These are phyloP conservation scores for Emydocephalus ijimae DNA, from an alignment of 2,113 vertebrate genomes.

Conservation along the genomic window DNA sequence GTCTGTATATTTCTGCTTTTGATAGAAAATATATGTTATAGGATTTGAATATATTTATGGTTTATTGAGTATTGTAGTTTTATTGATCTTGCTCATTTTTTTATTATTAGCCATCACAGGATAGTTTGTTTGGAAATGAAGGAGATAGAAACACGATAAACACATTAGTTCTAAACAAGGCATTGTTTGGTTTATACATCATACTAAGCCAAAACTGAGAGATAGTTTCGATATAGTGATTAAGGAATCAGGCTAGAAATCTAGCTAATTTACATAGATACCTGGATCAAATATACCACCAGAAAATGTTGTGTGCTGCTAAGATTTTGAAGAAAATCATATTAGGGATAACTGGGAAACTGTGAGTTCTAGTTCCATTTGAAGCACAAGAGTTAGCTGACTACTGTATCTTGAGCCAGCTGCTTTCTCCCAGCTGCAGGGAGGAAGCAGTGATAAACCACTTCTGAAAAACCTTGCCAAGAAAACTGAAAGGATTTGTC, in stretches of 20 bases:
- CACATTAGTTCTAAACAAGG: background rate
- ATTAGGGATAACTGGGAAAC: background rate
- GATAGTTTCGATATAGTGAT: background rate
- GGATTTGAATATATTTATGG: background rate
- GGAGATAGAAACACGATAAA: background rate
- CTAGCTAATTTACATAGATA: background rate
- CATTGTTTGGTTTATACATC: background rate
- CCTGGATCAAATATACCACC: background rate
- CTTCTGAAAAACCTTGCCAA: background rate
- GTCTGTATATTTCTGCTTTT: background rate
- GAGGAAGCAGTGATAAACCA: background rate
- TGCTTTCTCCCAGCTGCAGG: background rate
- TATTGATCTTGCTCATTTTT: background rate
- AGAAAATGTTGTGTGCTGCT: background rate
- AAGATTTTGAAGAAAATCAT: background rate
- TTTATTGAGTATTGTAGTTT: background rate
- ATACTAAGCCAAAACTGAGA: background rate
- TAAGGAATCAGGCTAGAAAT: background rate
- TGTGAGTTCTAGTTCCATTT: background rate
- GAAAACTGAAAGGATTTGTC: background rate
- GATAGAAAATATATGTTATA: background rate
- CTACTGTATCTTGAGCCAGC: background rate
- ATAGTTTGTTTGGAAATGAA: background rate
- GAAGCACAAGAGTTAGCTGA: background rate
- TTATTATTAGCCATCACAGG: background rate